Percentiles rank a stretch among this genome's conserved stretches.
Evolutionary conservation across 2,113 vertebrate genomes (phyloP).

Genomic region (Pteropus alecto): DNA sequence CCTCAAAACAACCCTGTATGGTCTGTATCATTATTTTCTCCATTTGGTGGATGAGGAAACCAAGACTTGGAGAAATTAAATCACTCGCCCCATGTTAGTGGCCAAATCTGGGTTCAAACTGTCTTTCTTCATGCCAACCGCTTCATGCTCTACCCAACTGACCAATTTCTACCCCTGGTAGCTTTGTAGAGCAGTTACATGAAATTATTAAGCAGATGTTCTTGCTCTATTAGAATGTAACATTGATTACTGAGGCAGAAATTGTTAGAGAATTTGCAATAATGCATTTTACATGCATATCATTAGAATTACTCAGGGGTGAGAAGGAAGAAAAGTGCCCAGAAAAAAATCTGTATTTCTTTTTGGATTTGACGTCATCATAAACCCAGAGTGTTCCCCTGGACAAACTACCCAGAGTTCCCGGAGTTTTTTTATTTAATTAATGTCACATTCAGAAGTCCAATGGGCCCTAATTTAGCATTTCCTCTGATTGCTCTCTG

Average conservation of each 20-base stretch:
- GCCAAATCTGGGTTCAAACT: background rate
- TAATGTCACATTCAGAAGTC: constrained; percentile 50
- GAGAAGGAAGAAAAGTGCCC: constrained; percentile 51
- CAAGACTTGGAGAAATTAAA: background rate
- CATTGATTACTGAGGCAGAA: constrained; percentile 77
- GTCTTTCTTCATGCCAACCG: background rate
- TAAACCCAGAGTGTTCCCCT: constrained; percentile 57
- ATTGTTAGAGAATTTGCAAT: constrained; percentile 74
- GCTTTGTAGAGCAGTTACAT: constrained; percentile 49
- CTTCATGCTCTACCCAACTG: background rate
- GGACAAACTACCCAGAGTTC: constrained; percentile 43
- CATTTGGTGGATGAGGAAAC: background rate
- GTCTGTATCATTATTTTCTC: background rate
- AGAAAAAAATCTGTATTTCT: constrained; percentile 71
- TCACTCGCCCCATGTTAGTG: background rate
- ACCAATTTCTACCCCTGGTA: constrained; percentile 66
- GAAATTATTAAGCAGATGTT: constrained; percentile 83
- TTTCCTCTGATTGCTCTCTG: constrained; percentile 67
- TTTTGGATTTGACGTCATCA: constrained; percentile 78
- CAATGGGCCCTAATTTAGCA: constrained; percentile 47
- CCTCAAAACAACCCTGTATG: background rate
- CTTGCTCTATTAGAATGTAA: constrained; percentile 76
- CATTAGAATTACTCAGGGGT: constrained; percentile 63
- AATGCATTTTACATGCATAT: constrained; percentile 80
- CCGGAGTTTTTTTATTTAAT: constrained; percentile 71